phyloP scores from a whole-genome alignment of 2,797 vertebrate genomes.

The Mormyrops boulengeri region DNA sequence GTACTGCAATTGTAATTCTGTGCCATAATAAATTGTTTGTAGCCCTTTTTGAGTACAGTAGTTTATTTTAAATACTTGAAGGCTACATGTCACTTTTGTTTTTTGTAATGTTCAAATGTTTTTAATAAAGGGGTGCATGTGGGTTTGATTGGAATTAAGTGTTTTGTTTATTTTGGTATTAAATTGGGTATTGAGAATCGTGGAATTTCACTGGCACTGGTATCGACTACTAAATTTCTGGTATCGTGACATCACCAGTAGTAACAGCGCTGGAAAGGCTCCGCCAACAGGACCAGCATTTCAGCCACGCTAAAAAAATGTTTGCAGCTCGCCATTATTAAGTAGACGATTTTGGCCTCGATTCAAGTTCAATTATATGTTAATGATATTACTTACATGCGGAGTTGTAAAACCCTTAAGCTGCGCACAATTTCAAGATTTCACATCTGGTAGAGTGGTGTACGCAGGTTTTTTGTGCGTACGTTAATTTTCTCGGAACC shows the following conservation, averaged over 20 bases:
- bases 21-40: not conserved
- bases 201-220: not conserved
- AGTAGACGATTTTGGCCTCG: not conserved
- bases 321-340: not conserved
- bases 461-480: not conserved
- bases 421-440: not conserved
- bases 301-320: not conserved
- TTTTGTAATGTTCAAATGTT: not conserved
- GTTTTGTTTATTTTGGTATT: not conserved
- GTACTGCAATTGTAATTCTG: not conserved
- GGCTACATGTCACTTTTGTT: not conserved
- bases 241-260: not conserved
- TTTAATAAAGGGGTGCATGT: not conserved
- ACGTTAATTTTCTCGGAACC: not conserved
- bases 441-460: not conserved
- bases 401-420: not conserved
- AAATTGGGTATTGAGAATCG: not conserved
- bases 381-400: not conserved
- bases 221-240: not conserved
- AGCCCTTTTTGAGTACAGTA: not conserved
- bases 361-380: not conserved
- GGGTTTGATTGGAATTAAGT: not conserved
- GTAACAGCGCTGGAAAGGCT: not conserved
- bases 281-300: not conserved
- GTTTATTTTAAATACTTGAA: too few relatives aligned